Conservation (phyloP, 2,113 vertebrate genomes). For the Suncus etruscus region DNA sequence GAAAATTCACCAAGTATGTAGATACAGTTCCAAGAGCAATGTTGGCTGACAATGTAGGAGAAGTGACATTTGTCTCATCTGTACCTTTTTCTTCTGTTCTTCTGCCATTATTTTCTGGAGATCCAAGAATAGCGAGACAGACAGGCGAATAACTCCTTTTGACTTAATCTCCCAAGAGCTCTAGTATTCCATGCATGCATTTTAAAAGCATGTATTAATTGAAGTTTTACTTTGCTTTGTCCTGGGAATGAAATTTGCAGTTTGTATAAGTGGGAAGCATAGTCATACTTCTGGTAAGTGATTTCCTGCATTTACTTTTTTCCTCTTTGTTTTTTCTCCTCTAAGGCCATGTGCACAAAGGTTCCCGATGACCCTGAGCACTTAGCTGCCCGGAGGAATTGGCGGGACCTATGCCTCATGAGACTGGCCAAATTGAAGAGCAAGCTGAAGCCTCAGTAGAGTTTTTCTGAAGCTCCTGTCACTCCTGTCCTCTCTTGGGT, state of each 20-base stretch:
- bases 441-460: constrained; percentile 83
- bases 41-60: too few species aligned
- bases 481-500: too few species aligned
- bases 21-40: background rate
- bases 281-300: background rate
- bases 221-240: background rate
- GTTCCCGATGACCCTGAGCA: constrained; percentile 89
- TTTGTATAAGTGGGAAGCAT: background rate
- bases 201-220: background rate
- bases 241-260: background rate
- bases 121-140: background rate
- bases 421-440: constrained; percentile 92
- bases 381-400: constrained; percentile 90
- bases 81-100: background rate
- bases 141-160: background rate
- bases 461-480: background rate
- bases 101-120: background rate
- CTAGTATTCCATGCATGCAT: background rate
- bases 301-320: background rate
- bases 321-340: constrained; percentile 27
- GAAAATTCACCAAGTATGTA: constrained; percentile 89
- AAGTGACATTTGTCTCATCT: background rate
- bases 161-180: background rate
- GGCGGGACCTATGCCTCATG: constrained; percentile 93
- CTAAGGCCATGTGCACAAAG: constrained; percentile 91